A percentile compares a stretch with the other conserved stretches of the same genome.
Evolutionary conservation across 2,888 invertebrate genomes (phyloP).

Genomic region (Orthonevra nobilis): DNA sequence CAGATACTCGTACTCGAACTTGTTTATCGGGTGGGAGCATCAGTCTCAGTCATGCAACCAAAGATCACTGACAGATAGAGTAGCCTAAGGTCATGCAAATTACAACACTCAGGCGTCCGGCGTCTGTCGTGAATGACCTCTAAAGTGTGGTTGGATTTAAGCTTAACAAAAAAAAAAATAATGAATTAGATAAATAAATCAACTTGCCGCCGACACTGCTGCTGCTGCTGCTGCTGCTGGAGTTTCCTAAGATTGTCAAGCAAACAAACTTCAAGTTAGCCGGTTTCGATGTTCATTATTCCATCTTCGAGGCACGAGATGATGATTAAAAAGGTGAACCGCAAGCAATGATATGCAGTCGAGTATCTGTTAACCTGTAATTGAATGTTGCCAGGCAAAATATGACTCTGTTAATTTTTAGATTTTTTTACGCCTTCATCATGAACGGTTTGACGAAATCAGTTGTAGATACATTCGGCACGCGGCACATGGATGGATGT

Average conservation of each 20-base stretch:
- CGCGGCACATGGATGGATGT: not conserved
- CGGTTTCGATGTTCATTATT: not conserved
- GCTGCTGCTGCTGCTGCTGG: too few species aligned
- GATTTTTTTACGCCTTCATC: too few species aligned
- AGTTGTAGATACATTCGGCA: too few species aligned
- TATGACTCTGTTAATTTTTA: too few species aligned
- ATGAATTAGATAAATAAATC: slow-evolving; percentile 44
- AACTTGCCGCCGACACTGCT: slow-evolving; percentile 35
- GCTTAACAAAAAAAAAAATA: slow-evolving; percentile 9
- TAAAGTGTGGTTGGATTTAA: slow-evolving; percentile 30
- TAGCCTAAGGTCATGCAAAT: slow-evolving; percentile 52
- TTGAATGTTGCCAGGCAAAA: too few species aligned
- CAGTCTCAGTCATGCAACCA: slow-evolving; percentile 46
- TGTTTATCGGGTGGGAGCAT: too few species aligned
- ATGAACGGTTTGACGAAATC: too few species aligned
- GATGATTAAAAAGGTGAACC: slow-evolving; percentile 15
- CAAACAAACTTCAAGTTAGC: slow-evolving; percentile 17
- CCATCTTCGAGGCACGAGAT: slow-evolving; percentile 12
- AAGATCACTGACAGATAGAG: slow-evolving; percentile 43
- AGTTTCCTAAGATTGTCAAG: slow-evolving; percentile 37
- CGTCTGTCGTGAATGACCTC: slow-evolving; percentile 45
- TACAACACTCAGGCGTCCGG: slow-evolving; percentile 25
- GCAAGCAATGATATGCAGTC: too few species aligned
- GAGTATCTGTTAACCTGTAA: too few species aligned
- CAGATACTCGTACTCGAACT: too few species aligned